Evolutionary conservation across 2,888 invertebrate species (phyloP).

Genomic region (Rhogogaster chlorosoma): DNA sequence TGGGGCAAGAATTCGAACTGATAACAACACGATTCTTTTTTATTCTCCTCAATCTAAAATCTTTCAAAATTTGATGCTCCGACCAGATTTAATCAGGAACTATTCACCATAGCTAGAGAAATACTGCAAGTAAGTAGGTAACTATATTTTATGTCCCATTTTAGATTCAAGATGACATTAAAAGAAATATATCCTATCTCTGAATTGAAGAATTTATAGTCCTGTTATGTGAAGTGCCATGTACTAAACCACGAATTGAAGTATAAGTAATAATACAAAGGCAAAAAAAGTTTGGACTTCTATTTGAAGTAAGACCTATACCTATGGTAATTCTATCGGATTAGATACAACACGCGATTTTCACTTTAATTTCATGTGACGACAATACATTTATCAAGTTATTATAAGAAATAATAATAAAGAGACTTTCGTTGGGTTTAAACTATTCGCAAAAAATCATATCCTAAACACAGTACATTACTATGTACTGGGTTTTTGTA

Average conservation of each 20-base stretch:
- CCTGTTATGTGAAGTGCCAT: not conserved
- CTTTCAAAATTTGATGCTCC: not conserved
- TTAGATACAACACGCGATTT: not conserved
- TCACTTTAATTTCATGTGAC: not conserved
- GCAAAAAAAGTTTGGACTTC: not conserved
- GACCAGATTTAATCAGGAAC: not conserved
- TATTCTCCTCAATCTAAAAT: not conserved
- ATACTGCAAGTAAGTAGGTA: not conserved
- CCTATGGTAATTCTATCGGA: not conserved
- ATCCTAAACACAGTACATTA: conserved; percentile 6
- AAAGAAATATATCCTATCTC: not conserved
- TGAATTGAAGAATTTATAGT: not conserved
- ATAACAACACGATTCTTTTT: not conserved
- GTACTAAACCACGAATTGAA: not conserved
- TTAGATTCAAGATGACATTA: not conserved
- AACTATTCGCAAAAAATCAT: conserved; percentile 5
- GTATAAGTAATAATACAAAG: not conserved
- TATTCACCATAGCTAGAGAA: conserved; percentile 7
- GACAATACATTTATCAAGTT: not conserved
- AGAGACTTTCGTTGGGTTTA: not conserved
- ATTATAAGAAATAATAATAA: conserved; percentile 15
- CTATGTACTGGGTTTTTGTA: not conserved
- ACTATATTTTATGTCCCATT: not conserved
- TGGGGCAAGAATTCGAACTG: not conserved
- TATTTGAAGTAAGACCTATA: not conserved